Percentiles rank a stretch among this genome's conserved stretches.
These are phyloP conservation scores for Therioaphis trifolii DNA, from an alignment of 2,888 invertebrate species.

Conservation along the genomic window DNA sequence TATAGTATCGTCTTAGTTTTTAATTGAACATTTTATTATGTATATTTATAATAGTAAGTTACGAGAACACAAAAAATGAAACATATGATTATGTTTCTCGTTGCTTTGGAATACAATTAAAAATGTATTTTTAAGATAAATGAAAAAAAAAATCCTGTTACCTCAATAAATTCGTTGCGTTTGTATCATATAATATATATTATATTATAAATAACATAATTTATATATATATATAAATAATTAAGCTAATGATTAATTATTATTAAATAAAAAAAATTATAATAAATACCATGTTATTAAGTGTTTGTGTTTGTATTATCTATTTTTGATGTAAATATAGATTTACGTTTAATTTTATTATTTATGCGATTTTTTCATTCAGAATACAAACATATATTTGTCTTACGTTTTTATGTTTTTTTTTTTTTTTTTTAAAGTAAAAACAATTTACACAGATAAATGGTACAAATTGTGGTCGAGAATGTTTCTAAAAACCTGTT, in stretches of 20 bases:
- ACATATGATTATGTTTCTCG: slow-evolving; percentile 45
- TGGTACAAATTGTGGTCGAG: slow-evolving; percentile 47
- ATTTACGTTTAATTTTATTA: slow-evolving; percentile 62
- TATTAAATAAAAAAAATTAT: slow-evolving; percentile 44
- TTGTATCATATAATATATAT: slow-evolving; percentile 58
- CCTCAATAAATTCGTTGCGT: slow-evolving; percentile 61
- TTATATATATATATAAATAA: slow-evolving; percentile 9
- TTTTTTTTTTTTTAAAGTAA: background rate
- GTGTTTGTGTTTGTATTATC: slow-evolving; percentile 63
- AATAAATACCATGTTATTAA: slow-evolving; percentile 61
- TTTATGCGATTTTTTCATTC: slow-evolving; percentile 57
- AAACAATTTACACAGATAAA: slow-evolving; percentile 49
- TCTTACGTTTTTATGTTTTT: slow-evolving; percentile 8
- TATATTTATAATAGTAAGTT: slow-evolving; percentile 28
- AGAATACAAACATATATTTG: slow-evolving; percentile 25
- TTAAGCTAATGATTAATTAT: slow-evolving; percentile 53
- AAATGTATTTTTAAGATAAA: slow-evolving; percentile 56
- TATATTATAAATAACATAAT: slow-evolving; percentile 52
- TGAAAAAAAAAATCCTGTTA: slow-evolving; percentile 61
- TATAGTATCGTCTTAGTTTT: slow-evolving; percentile 39
- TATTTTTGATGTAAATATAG: slow-evolving; percentile 63
- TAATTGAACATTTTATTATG: slow-evolving; percentile 37
- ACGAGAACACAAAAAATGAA: slow-evolving; percentile 34
- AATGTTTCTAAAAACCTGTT: slow-evolving; percentile 55
- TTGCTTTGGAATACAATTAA: slow-evolving; percentile 45